Evolutionary conservation across 2,797 vertebrate genomes (phyloP).

Genomic region (Stomatorhinus walkeri): DNA sequence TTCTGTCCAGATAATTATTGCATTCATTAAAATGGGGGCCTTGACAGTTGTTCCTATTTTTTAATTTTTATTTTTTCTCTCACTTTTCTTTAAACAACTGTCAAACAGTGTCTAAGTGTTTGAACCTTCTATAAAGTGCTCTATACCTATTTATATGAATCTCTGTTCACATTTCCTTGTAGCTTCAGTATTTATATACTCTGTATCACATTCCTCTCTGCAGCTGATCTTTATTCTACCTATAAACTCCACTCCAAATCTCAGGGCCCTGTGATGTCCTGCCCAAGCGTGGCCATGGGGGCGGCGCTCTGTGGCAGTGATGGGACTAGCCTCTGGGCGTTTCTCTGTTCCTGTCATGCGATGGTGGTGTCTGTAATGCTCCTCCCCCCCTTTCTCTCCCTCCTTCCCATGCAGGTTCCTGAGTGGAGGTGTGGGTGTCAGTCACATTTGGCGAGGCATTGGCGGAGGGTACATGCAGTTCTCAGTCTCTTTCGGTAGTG

Average conservation of each 20-base stretch:
- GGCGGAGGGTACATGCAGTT: constrained; percentile 95
- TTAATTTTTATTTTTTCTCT: not conserved
- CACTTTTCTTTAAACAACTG: not conserved
- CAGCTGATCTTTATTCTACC: not conserved
- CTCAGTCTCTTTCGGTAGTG: constrained; percentile 53
- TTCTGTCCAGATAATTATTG: not conserved
- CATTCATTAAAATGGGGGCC: not conserved
- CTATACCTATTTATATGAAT: not conserved
- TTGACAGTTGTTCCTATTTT: not conserved
- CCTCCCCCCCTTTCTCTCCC: constrained; percentile 71
- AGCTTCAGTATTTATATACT: not conserved
- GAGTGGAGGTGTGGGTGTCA: constrained; percentile 89
- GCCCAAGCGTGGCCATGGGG: not conserved
- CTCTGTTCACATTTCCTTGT: not conserved
- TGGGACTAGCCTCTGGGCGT: not conserved
- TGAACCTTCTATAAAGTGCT: not conserved
- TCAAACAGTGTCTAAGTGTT: not conserved
- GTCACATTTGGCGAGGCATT: constrained; percentile 90
- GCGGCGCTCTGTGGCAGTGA: not conserved
- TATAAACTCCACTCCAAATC: not conserved
- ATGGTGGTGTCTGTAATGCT: constrained; percentile 57
- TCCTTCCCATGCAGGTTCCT: constrained; percentile 98
- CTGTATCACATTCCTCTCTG: not conserved
- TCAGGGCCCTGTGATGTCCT: not conserved
- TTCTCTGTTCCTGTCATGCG: not conserved